Base-by-base conservation (phyloP, 2,888 invertebrate species). In the Erannis defoliaria region DNA sequence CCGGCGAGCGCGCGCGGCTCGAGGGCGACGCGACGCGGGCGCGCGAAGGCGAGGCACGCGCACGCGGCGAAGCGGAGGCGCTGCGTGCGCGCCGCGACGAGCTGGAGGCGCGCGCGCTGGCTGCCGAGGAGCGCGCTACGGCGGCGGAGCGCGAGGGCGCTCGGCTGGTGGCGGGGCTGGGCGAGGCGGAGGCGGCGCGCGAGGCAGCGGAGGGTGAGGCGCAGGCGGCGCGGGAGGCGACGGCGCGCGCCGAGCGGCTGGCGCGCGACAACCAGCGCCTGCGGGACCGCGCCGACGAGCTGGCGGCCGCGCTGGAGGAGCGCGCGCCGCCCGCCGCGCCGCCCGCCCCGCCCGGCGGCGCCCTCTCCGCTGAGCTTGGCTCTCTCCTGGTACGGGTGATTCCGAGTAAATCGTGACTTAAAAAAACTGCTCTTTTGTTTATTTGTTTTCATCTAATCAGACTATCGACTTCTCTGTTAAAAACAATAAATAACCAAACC, bases 21-120 rank as follows among this genome's bases (percentile, higher is more conserved):
- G 96, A 97, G 74, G 88, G 93, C 8, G 95, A 96, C 75, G 88
- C 96, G 6, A 93, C 94, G 46, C 85, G 87, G 79, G 93, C 96
- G 0, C 98, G 97, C 66, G 95, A 96, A 61, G 86, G 96, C 6
- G 95, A 96, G 62, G 95, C 42, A 84, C 97, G 12, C 95, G 96
- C 96, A 5, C 95, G 95, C 65, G 93, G 93, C 14, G 96, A 97
- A 68, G 83, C 96, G 1, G 84, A 90, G 0, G 82, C 92, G 6
- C 90, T 95, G 18, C 94, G 95, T 64, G 88, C 94, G 73, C 97
- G 97, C 86, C 92, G 68, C 88, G 94, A 93, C 66, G 94, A 94
- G 62, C 95, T 85, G 74, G 49, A 80, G 81, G 71, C 71, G 84
- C 55, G 94, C 73, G 93, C 94, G 81, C 73, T 66, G 76, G 84